phyloP scores from a whole-genome alignment of 2,888 invertebrate genomes.

The Junonia oenone region DNA sequence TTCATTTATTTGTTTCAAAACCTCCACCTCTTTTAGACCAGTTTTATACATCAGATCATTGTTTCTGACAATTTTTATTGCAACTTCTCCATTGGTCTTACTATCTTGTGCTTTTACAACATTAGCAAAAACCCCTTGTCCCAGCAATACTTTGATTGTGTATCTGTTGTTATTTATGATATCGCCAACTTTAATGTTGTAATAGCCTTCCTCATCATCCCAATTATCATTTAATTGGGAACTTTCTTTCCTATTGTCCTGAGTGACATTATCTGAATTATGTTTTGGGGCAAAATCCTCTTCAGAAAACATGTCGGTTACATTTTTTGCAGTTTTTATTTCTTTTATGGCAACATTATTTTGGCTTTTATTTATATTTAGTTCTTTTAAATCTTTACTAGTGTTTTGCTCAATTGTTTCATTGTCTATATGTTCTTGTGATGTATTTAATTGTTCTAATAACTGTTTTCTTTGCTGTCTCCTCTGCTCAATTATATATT shows the following conservation, averaged over 20 bases:
- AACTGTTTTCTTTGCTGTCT: conserved; percentile 92
- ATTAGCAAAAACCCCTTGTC: conserved; percentile 99
- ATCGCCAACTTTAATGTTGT: conserved; percentile 95
- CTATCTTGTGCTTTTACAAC: conserved; percentile 96
- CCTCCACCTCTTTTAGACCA: conserved; percentile 95
- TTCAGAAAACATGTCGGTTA: conserved; percentile 95
- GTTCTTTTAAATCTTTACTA: conserved; percentile 33
- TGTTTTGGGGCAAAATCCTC: conserved; percentile 88
- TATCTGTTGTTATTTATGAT: conserved; percentile 88
- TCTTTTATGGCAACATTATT: conserved; percentile 39
- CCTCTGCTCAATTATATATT: conserved; percentile 92
- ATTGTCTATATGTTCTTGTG: conserved; percentile 26
- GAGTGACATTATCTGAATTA: conserved; percentile 39
- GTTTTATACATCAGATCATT: conserved; percentile 99
- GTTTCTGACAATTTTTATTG: conserved; percentile 98
- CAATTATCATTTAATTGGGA: conserved; percentile 97
- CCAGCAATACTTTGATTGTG: conserved; percentile 95
- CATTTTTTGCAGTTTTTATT: conserved; percentile 57
- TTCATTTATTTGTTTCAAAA: conserved; percentile 94
- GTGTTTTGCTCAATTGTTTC: conserved; percentile 17
- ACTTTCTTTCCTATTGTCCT: conserved; percentile 79
- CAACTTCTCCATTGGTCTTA: conserved; percentile 91
- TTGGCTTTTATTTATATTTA: conserved; percentile 29
- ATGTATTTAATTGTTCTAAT: conserved; percentile 72
- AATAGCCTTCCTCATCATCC: conserved; percentile 99